Evolutionary conservation across 2,888 invertebrate genomes (phyloP).

Genomic region (Ptychoptera albimana): DNA sequence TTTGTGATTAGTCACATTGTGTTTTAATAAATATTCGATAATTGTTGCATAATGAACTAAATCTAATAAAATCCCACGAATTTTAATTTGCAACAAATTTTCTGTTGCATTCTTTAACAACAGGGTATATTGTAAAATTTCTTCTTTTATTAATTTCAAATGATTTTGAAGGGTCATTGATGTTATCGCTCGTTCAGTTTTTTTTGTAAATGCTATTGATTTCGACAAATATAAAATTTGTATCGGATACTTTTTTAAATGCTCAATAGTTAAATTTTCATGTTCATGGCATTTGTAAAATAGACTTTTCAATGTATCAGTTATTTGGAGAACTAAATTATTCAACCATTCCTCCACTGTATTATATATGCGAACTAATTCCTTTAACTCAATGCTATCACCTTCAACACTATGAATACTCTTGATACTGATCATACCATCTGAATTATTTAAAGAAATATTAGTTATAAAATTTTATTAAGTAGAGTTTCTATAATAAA

Average conservation of each 20-base stretch:
- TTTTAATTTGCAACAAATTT: slow-evolving; percentile 60
- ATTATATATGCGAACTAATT: slow-evolving; percentile 23
- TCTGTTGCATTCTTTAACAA: slow-evolving; percentile 26
- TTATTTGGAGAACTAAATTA: slow-evolving; percentile 70
- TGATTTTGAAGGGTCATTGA: slow-evolving; percentile 38
- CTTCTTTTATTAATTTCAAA: slow-evolving; percentile 21
- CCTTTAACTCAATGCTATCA: slow-evolving; percentile 20
- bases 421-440: slow-evolving; percentile 49
- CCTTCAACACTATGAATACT: slow-evolving; percentile 34
- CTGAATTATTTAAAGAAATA: slow-evolving; percentile 31
- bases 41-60: slow-evolving; percentile 81
- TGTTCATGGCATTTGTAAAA: slow-evolving; percentile 39
- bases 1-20: slow-evolving; percentile 43
- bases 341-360: slow-evolving; percentile 28
- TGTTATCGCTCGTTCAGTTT: slow-evolving; percentile 64
- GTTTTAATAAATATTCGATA: slow-evolving; percentile 56
- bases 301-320: slow-evolving; percentile 51
- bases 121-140: slow-evolving; percentile 19
- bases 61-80: slow-evolving; percentile 84
- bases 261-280: slow-evolving; percentile 34
- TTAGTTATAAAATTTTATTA: not conserved
- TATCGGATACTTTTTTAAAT: slow-evolving; percentile 32
- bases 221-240: slow-evolving; percentile 78
- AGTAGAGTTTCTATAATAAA: not conserved
- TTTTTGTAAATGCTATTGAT: slow-evolving; percentile 68